Conservation (phyloP, 2,797 vertebrate species). For the Myoxocephalus aenaeus region DNA sequence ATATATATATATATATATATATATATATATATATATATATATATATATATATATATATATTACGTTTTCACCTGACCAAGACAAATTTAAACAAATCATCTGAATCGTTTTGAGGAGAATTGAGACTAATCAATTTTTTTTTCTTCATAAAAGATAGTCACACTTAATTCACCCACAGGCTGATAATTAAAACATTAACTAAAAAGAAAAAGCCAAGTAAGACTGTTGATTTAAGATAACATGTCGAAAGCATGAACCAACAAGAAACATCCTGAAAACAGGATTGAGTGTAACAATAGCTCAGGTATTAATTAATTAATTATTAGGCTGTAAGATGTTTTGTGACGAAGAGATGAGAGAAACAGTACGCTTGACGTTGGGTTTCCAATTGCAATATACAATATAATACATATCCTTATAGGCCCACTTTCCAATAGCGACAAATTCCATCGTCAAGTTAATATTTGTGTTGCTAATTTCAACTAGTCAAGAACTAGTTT, state of each 20-base stretch:
- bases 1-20: too few species aligned
- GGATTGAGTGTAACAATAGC: not conserved
- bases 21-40: too few species aligned
- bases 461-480: conserved; percentile 17
- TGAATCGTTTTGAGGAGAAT: not conserved
- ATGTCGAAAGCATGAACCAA: conserved; percentile 4
- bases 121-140: not conserved
- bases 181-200: not conserved
- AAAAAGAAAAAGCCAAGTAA: not conserved
- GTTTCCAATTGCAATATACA: conserved; percentile 19
- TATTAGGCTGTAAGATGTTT: conserved; percentile 19
- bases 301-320: conserved; percentile 33
- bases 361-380: not conserved
- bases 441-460: conserved; percentile 10
- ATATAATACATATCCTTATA: not conserved
- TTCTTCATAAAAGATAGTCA: not conserved
- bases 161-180: not conserved
- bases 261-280: not conserved
- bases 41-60: too few species aligned
- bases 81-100: not conserved
- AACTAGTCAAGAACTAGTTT: not conserved
- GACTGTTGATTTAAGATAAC: not conserved
- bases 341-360: not conserved
- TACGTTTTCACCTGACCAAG: not conserved
- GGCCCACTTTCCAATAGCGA: not conserved